Evolutionary conservation across 2,113 vertebrate species (phyloP).

Genomic region (Plectropomus leopardus): DNA sequence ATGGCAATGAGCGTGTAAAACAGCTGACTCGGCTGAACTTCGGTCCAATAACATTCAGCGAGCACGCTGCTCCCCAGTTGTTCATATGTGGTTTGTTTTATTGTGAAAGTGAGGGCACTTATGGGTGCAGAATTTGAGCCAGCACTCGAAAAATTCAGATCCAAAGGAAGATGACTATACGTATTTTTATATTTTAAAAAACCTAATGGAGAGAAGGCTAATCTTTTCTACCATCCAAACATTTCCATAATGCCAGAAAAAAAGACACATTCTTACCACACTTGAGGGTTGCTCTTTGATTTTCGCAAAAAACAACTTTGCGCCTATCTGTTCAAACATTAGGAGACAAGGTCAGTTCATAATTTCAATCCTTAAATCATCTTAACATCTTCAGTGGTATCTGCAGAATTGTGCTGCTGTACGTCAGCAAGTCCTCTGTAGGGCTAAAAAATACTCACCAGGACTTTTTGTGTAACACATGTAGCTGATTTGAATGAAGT

Average conservation of each 20-base stretch:
- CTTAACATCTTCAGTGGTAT: neutral
- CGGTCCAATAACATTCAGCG: too few species aligned
- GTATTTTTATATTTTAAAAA: too few species aligned
- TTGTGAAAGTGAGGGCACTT: too few species aligned
- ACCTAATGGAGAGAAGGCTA: too few species aligned
- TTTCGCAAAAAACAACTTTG: neutral
- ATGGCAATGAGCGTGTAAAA: too few species aligned
- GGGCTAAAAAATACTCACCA: neutral
- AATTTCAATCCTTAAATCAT: neutral
- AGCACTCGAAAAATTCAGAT: too few species aligned
- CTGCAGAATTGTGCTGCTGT: neutral
- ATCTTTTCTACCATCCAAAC: too few species aligned
- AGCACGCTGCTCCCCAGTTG: too few species aligned
- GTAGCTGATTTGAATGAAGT: neutral
- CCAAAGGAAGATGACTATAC: too few species aligned
- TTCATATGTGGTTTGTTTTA: too few species aligned
- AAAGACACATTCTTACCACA: slow-evolving; percentile 9
- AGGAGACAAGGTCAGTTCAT: neutral
- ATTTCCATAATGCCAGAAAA: neutral
- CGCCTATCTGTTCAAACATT: neutral
- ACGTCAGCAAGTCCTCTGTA: neutral
- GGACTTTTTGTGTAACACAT: rapidly evolving
- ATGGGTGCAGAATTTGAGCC: too few species aligned
- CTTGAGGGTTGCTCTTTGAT: rapidly evolving
- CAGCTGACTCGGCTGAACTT: too few species aligned